Evolutionary conservation across 2,888 invertebrate genomes (phyloP).

Genomic region (Lycocerus yunnanus): DNA sequence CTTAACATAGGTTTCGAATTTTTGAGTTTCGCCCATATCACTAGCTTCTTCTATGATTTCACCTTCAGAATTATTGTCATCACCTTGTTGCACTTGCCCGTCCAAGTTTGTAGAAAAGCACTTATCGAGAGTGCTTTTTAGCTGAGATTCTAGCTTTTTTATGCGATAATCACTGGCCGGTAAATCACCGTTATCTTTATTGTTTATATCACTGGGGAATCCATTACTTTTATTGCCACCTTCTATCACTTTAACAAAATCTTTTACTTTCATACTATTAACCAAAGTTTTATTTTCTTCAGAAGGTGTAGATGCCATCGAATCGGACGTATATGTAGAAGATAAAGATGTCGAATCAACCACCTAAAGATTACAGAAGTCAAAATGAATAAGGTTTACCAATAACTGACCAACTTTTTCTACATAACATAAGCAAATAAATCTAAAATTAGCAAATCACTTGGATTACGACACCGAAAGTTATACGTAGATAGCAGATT

Average conservation of each 20-base stretch:
- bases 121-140: constrained; percentile 43
- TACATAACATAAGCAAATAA: background rate
- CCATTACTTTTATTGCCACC: background rate
- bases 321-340: constrained; percentile 49
- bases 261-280: background rate
- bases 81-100: background rate
- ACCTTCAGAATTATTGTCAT: constrained; percentile 13
- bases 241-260: constrained; percentile 22
- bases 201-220: constrained; percentile 4
- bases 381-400: background rate
- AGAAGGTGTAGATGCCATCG: constrained; percentile 54
- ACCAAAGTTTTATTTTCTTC: constrained; percentile 45
- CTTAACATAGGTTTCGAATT: constrained; percentile 53
- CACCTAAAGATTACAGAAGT: background rate
- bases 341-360: constrained; percentile 41
- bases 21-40: constrained; percentile 35
- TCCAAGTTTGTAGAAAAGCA: constrained; percentile 36
- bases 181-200: background rate
- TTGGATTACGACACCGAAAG: background rate
- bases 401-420: background rate
- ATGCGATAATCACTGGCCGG: constrained; percentile 36
- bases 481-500: background rate
- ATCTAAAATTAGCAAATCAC: background rate
- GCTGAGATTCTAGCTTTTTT: constrained; percentile 41
- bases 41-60: constrained; percentile 32